Conservation (phyloP, 2,113 vertebrate genomes). For the Danionella cerebrum region DNA sequence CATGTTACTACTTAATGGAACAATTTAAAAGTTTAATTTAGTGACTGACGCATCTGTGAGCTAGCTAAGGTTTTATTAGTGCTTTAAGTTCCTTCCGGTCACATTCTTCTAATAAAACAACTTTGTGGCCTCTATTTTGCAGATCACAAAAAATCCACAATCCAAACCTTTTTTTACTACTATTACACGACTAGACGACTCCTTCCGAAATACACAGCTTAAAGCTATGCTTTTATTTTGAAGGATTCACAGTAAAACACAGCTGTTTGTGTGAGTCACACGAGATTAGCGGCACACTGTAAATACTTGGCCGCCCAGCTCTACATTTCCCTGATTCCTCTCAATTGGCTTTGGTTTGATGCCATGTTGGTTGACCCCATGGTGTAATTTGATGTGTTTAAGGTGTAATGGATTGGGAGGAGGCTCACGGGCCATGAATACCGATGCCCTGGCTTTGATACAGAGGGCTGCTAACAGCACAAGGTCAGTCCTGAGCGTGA, state of each 20-base stretch:
- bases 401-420: conserved; percentile 30
- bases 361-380: conserved; percentile 6
- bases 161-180: too few relatives aligned
- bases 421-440: conserved; percentile 28
- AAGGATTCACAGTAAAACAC: neutral
- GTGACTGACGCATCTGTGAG: too few relatives aligned
- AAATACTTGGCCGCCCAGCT: neutral
- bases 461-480: conserved; percentile 25
- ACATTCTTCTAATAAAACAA: too few relatives aligned
- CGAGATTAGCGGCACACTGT: neutral
- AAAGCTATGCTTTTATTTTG: too few relatives aligned
- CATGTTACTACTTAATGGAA: too few relatives aligned
- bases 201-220: too few relatives aligned
- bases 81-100: too few relatives aligned
- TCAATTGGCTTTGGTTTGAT: conserved; percentile 14
- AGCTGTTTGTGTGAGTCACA: neutral
- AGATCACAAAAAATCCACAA: too few relatives aligned
- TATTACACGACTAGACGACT: too few relatives aligned
- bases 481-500: conserved; percentile 52
- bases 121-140: too few relatives aligned
- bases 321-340: neutral
- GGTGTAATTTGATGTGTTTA: conserved; percentile 19
- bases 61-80: too few relatives aligned
- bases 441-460: conserved; percentile 27
- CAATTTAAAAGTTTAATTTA: too few relatives aligned